A percentile compares a stretch with the other conserved stretches of the same genome.
Evolutionary conservation across 2,797 vertebrate genomes (phyloP).

Genomic region (Echiichthys vipera): DNA sequence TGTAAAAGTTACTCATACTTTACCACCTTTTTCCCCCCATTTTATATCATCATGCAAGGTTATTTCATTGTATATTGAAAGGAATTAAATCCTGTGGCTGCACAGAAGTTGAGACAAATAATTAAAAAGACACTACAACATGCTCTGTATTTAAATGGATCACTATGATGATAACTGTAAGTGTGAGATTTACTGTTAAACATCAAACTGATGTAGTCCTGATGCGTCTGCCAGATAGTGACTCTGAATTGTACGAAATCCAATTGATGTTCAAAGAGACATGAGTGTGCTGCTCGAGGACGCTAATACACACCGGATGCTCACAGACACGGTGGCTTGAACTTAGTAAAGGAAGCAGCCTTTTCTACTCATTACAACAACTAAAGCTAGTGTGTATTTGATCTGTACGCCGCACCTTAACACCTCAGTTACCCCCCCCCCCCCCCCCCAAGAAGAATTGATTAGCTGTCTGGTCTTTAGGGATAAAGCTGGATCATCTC

Average conservation of each 20-base stretch:
- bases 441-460: too few relatives aligned
- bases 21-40: too few relatives aligned
- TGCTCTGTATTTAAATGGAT: not conserved
- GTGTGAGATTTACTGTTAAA: too few relatives aligned
- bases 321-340: slow-evolving; percentile 11
- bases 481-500: too few relatives aligned
- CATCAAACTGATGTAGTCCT: too few relatives aligned
- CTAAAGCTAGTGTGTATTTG: slow-evolving; percentile 7
- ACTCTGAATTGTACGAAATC: too few relatives aligned
- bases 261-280: slow-evolving; percentile 12
- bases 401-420: slow-evolving; percentile 19
- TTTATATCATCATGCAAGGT: not conserved
- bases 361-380: slow-evolving; percentile 7
- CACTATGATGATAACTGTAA: not conserved
- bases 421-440: slow-evolving; percentile 38
- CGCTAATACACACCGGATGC: not conserved
- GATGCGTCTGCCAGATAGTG: not conserved
- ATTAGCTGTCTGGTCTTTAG: too few relatives aligned
- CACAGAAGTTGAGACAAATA: not conserved
- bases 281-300: too few relatives aligned
- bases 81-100: not conserved
- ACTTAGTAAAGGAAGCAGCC: not conserved
- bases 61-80: not conserved
- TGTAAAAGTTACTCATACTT: too few relatives aligned
- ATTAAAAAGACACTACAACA: not conserved